Base-by-base conservation (phyloP, 2,113 vertebrate species). In the Mystacornis crossleyi region DNA sequence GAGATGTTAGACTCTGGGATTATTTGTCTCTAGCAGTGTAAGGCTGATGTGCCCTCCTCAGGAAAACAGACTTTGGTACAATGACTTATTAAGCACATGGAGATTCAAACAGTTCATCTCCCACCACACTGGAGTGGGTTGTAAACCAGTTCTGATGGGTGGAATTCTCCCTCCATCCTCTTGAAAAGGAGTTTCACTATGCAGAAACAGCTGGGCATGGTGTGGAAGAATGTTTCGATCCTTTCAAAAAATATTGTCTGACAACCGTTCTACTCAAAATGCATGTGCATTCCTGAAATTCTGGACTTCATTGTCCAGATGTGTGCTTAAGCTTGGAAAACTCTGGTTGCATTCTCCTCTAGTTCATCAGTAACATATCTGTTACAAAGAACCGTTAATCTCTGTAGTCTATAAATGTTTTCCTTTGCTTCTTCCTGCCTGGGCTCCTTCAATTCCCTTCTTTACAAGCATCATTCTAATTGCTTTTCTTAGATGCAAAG, bases 191-290 rank as follows among this genome's bases (percentile, higher is more conserved):
- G 28, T 78, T 81, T 53, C n/a, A n/a, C 14, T 45, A 9, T 72
- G 48, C n/a, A 73, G 43, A 77, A 81, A 55, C 15, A 55, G 40
- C 10, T 14, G 31, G 14, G 25, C 1, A 2, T 0, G 1, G 42
- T 5, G 19, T 80, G 26, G 34, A 75, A 65, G 17, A 10, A 19
- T 23, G 5, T 71, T 69, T 80, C 6, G 14, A 4, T 72, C 47
- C 48, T 86, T 58, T 60, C 18, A 31, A 66, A 72, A 84, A 81
- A 24, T 40, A 29, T 10, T 50, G 19, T 14, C 45, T 70, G 45
- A 42, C 38, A 72, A 60, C 20, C 14, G 14, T 65, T 82, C 24
- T 47, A 80, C 36, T 83, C 24, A 86, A 82, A 92, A 80, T 71
- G 20, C 43, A 10, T 21, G 12, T 79, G 20, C 9, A 20, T 15